Evolutionary conservation across 2,797 vertebrate species (phyloP).

Genomic region (Numenius phaeopus): DNA sequence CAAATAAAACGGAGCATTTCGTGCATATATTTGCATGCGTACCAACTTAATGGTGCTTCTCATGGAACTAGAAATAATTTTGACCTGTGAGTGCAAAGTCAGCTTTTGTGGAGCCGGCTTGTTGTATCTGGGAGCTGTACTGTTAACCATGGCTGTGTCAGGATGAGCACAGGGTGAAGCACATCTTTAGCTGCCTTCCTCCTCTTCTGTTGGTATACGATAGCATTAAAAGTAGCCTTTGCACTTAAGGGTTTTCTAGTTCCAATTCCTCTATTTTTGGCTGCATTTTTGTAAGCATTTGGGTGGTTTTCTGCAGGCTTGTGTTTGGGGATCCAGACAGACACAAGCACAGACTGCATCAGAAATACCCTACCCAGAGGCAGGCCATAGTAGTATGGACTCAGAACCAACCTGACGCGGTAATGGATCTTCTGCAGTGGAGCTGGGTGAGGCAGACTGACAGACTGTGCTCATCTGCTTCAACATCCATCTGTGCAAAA

Average conservation of each 20-base stretch:
- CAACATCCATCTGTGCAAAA: neutral
- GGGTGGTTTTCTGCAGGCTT: neutral
- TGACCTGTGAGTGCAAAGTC: neutral
- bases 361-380: neutral
- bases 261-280: neutral
- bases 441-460: neutral
- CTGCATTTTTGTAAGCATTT: neutral
- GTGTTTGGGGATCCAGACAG: neutral
- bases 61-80: neutral
- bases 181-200: neutral
- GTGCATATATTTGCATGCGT: neutral
- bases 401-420: neutral
- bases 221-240: neutral
- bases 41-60: neutral
- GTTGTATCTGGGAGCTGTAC: neutral
- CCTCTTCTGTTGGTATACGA: neutral
- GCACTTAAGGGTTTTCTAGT: neutral
- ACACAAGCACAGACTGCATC: neutral
- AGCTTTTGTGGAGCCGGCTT: neutral
- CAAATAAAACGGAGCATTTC: neutral
- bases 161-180: neutral
- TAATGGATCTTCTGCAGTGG: neutral
- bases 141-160: fast-evolving
- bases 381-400: neutral
- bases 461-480: neutral